These are phyloP conservation scores for Hypolimnas misippus DNA, from an alignment of 2,888 invertebrate genomes.

Conservation along the genomic window DNA sequence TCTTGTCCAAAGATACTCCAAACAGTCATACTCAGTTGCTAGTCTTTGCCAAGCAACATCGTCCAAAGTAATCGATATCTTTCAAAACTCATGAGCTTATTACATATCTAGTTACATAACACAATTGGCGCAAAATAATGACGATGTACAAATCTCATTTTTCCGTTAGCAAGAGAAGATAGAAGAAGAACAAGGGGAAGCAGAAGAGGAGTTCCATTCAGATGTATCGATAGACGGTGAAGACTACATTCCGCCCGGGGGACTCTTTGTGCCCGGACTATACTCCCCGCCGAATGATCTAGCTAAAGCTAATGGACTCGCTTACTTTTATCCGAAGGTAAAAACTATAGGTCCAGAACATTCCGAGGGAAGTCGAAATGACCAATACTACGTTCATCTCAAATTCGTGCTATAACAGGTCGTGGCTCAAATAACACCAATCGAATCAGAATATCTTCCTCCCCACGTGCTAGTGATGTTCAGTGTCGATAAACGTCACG, in stretches of 20 bases:
- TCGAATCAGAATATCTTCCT: conserved; percentile 70
- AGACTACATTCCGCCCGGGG: conserved; percentile 75
- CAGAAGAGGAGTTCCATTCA: conserved; percentile 69
- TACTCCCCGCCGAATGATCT: conserved; percentile 72
- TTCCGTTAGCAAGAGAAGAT: conserved; percentile 12
- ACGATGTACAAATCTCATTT: no score
- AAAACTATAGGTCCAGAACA: not conserved
- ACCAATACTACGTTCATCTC: no score
- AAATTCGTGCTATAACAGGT: conserved; percentile 56
- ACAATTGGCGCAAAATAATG: no score
- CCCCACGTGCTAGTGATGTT: conserved; percentile 75
- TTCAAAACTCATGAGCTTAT: no score
- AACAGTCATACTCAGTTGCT: no score
- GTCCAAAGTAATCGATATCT: no score
- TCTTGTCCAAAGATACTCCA: no score
- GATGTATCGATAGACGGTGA: conserved; percentile 71
- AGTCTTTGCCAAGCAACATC: no score
- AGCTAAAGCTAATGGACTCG: conserved; percentile 69
- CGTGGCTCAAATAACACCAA: conserved; percentile 49
- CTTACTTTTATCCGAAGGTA: conserved; percentile 71
- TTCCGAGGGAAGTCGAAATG: no score
- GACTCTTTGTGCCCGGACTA: conserved; percentile 73
- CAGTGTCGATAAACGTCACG: conserved; percentile 65
- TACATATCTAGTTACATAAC: no score
- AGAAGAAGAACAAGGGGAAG: conserved; percentile 43